Evolutionary conservation across 1,140 invertebrate genomes (phyloP).

Genomic region (Trichoplusia ni): DNA sequence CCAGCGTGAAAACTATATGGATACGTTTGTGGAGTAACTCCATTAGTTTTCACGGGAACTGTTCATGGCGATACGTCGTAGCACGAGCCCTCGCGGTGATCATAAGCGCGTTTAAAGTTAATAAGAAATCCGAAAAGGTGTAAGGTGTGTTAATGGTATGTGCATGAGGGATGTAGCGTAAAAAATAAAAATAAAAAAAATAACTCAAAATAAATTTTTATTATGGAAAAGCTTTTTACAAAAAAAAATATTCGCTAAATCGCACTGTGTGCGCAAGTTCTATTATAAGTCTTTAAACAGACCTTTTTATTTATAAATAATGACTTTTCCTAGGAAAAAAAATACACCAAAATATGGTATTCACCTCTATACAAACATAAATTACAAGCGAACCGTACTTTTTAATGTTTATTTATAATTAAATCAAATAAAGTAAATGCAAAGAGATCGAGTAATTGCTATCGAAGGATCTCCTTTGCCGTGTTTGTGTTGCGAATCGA

Average conservation of each 20-base stretch:
- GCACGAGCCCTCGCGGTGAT: neutral
- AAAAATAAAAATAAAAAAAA: constrained; percentile 15
- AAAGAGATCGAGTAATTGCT: constrained; percentile 24
- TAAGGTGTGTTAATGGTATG: neutral
- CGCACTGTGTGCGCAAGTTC: constrained; percentile 31
- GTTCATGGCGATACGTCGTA: too few species aligned
- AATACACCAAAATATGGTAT: constrained; percentile 57
- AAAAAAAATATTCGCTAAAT: constrained; percentile 32
- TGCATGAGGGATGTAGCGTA: neutral
- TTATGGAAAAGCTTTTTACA: constrained; percentile 22
- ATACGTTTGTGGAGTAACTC: too few species aligned
- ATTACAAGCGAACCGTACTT: constrained; percentile 27
- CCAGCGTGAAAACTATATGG: too few species aligned
- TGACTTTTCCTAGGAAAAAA: constrained; percentile 69
- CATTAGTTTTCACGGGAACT: too few species aligned
- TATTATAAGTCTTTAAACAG: constrained; percentile 67
- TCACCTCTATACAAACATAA: constrained; percentile 53
- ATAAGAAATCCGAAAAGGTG: neutral
- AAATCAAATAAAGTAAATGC: constrained; percentile 38
- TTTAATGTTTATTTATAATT: constrained; percentile 31
- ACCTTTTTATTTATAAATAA: constrained; percentile 52
- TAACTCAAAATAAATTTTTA: constrained; percentile 23
- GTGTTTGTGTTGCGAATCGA: neutral
- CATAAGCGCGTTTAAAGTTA: neutral
- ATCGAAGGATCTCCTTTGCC: constrained; percentile 28